phyloP scores from a whole-genome alignment of 1,140 invertebrate species.

The Ips nitidus region DNA sequence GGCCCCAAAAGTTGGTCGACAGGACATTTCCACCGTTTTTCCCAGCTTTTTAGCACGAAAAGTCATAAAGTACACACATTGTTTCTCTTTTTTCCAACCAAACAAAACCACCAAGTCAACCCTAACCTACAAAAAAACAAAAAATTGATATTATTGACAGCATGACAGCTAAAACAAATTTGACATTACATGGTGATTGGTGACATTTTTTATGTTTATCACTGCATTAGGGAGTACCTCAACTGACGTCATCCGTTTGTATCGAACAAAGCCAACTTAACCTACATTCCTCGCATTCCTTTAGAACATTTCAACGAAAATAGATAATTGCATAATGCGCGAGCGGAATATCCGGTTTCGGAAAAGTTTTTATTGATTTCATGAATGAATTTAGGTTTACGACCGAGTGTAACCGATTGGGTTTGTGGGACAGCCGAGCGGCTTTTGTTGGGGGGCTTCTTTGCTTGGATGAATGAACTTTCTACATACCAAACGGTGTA shows the following conservation, averaged over 20 bases:
- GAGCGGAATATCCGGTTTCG: slow-evolving; percentile 34
- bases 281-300: slow-evolving; percentile 28
- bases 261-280: slow-evolving; percentile 23
- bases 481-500: slow-evolving; percentile 29
- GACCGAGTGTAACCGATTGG: slow-evolving; percentile 32
- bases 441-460: slow-evolving; percentile 30
- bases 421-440: slow-evolving; percentile 26
- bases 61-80: too few species aligned
- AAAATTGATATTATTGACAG: too few species aligned
- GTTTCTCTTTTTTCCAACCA: too few species aligned
- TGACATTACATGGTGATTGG: too few species aligned
- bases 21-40: too few species aligned
- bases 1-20: too few species aligned
- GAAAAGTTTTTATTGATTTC: slow-evolving; percentile 36
- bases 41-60: too few species aligned
- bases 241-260: neutral
- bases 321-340: slow-evolving; percentile 23
- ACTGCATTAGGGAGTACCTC: too few species aligned
- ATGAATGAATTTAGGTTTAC: slow-evolving; percentile 38
- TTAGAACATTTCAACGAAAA: slow-evolving; percentile 28
- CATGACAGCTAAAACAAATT: too few species aligned
- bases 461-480: slow-evolving; percentile 36
- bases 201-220: too few species aligned
- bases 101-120: too few species aligned
- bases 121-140: too few species aligned